Base-by-base conservation (phyloP, 2,888 invertebrate species). In the Drosophila melanocephala region DNA sequence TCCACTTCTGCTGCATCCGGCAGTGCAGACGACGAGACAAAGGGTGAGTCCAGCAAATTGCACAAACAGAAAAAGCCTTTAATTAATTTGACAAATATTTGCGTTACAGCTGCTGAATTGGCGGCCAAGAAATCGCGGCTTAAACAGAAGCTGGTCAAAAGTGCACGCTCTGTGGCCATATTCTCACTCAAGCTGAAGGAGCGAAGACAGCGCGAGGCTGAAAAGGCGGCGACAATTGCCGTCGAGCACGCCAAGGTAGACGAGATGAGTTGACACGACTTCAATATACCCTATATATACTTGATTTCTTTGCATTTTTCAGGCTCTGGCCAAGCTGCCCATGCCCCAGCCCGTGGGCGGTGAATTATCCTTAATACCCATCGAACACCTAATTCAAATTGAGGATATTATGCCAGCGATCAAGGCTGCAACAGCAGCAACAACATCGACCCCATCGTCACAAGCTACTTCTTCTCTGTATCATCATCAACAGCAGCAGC, bases 151-250 rank as follows among this genome's bases (percentile, higher is more conserved):
- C 93, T 97, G 33, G 97, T 97, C 93, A 97, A 97, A 93, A 95
- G 97, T 60, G 97, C 97, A 9, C 95, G 97, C 19, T 97, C 97
- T 0, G 97, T 97, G 52, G 97, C 97, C 7, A 97, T 97, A 91
- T 97, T 97, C 94, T 97, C 97, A 7, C 94, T 97, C 59, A 97
- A 97, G 67, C 94, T 97, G 75, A 96, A 96, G 87, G 96, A 96
- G 87, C 94, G 96, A n/a, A 94, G 97, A 63, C 97, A 97, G 66
- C 94, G 97, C 37, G 97, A 97, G 90, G 97, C 97, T 0, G 96
- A 96, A 74, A 94, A 94, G 63, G 96, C 96, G 70, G 95, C 96
- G 35, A 95, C 95, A 71, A 95, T 95, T 72, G 95, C 94, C 32
- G 94, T 95, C 78, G 94, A 95, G 87, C 94, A 94, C 86, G 94